Base-by-base conservation (phyloP, 1,140 invertebrate species). In the Drosophila santomea region DNA sequence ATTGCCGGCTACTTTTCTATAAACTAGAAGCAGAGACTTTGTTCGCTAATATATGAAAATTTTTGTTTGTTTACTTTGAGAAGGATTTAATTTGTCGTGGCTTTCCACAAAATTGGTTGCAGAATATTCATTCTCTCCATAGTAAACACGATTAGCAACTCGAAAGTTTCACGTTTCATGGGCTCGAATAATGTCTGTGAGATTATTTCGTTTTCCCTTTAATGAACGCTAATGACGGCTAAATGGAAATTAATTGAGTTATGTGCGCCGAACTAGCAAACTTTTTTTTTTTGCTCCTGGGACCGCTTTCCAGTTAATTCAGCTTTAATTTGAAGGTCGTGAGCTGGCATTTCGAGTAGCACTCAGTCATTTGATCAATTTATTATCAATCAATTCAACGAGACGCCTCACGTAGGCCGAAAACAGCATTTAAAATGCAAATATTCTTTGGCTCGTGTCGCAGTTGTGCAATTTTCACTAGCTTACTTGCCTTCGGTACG, bases 241-340 rank as follows among this genome's bases (percentile, higher is more conserved):
- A 86, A 86, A 69, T 66, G 56, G 36, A 61, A 61, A 86, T 86
- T 81, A 86, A 81, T 86, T 81, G 82, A 62, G 54, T 60, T 43
- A 54, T 56, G 39, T 59, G 66, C 47, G 72, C 38, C 28, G 41
- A 51, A 45, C 36, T 47, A 41, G 61, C 14, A n/a, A 47, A 47
- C 48, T 55, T 75, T 64, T 59, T 36, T 61, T 75, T 64, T 59
- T 36, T 54, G 54, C 15, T 28, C 47, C 41, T 7, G 32, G 2
- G 25, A n/a, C 28, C 44, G 45, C 56, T 51, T 74, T 25, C 23
- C 51, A 77, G 52, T 79, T 67, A 67, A 75, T 71, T 76, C 3
- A 79, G 63, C 56, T 72, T 61, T 76, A 63, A 67, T 64, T 60
- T 56, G 52, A 63, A 55, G 77, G 72, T 80, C 81, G 52, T 59